phyloP scores from a whole-genome alignment of 2,797 vertebrate genomes.

The Uromys caudimaculatus region DNA sequence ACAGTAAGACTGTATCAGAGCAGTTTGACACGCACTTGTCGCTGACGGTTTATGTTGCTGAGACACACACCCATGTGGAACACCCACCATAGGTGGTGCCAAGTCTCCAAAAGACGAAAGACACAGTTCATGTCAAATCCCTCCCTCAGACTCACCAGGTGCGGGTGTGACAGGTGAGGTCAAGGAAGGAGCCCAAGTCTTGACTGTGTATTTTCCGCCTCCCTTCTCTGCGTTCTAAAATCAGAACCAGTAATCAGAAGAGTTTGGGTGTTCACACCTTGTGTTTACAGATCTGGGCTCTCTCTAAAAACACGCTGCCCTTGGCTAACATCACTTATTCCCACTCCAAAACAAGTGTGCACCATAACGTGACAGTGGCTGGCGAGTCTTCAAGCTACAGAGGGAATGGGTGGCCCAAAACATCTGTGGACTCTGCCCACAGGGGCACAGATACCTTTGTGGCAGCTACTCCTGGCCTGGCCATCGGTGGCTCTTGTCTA shows the following conservation, averaged over 20 bases:
- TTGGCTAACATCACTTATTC: accelerated
- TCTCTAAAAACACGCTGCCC: accelerated
- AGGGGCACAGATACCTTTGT: neutral
- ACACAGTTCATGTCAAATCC: accelerated
- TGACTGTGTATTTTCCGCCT: accelerated
- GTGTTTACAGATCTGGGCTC: neutral
- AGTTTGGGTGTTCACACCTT: neutral
- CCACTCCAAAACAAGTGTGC: accelerated
- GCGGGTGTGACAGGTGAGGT: neutral
- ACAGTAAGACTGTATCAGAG: neutral
- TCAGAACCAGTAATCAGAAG: neutral
- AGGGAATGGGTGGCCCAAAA: neutral
- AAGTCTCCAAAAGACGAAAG: neutral
- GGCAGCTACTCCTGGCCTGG: neutral
- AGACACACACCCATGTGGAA: neutral
- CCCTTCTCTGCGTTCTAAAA: neutral
- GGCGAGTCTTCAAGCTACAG: neutral
- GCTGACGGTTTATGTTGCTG: neutral
- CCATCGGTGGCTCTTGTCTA: neutral
- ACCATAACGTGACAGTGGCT: neutral
- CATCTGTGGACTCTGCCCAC: neutral
- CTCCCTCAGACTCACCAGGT: slow-evolving; percentile 32
- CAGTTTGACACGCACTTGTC: accelerated
- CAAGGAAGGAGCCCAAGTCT: neutral
- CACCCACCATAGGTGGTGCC: too few relatives aligned